phyloP scores from a whole-genome alignment of 2,113 vertebrate species.

The Conger conger region DNA sequence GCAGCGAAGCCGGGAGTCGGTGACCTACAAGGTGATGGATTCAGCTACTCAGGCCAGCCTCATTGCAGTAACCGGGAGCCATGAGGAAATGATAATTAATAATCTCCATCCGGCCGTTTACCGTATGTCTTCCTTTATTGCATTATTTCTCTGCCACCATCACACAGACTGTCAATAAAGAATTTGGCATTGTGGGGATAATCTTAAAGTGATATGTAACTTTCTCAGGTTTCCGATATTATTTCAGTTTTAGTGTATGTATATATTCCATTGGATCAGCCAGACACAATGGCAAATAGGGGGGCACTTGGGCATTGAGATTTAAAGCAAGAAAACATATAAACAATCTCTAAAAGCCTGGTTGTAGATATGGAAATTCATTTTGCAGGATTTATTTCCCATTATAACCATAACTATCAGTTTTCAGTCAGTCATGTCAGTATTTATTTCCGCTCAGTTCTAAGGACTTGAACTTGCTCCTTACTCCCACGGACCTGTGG shows the following conservation, averaged over 20 bases:
- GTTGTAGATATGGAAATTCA: too few species aligned
- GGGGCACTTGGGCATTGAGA: too few species aligned
- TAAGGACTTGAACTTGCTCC: too few species aligned
- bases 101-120: neutral
- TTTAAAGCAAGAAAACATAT: too few species aligned
- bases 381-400: too few species aligned
- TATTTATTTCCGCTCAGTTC: too few species aligned
- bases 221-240: neutral
- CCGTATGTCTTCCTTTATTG: constrained; percentile 5
- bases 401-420: too few species aligned
- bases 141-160: neutral
- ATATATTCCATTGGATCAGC: too few species aligned
- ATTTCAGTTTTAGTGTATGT: neutral
- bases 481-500: too few species aligned
- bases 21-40: constrained; percentile 18
- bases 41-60: neutral
- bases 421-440: too few species aligned
- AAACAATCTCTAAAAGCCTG: too few species aligned
- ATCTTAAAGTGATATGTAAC: neutral
- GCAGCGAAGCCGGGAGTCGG: neutral
- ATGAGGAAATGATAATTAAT: constrained; percentile 20
- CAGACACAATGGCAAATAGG: too few species aligned
- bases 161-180: neutral
- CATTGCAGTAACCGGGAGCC: neutral
- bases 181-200: neutral